These are phyloP conservation scores for Torymus texanus DNA, from an alignment of 2,888 invertebrate species.

Conservation along the genomic window DNA sequence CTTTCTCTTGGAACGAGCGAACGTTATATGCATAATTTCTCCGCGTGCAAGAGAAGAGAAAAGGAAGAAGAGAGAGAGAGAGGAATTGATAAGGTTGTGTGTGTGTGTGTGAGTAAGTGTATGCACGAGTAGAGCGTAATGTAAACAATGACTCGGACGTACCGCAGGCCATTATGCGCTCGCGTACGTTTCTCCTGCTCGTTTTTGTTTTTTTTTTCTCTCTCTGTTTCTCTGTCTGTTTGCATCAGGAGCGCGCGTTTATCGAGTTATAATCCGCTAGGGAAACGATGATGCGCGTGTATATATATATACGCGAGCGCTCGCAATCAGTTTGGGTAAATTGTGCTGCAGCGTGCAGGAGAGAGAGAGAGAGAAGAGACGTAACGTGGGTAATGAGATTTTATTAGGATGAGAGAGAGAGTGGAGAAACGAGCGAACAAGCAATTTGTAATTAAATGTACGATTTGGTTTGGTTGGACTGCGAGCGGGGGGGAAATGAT, in stretches of 20 bases:
- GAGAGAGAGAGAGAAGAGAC: no score
- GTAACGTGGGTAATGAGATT: slow-evolving; percentile 46
- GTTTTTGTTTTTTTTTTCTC: not conserved
- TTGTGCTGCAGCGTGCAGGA: slow-evolving; percentile 1
- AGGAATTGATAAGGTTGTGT: slow-evolving; percentile 48
- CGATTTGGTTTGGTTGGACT: no score
- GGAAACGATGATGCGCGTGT: not conserved
- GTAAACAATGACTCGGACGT: slow-evolving; percentile 51
- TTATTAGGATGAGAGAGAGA: slow-evolving; percentile 32
- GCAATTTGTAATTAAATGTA: slow-evolving; percentile 22
- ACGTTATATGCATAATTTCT: slow-evolving; percentile 38
- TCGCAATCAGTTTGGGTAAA: slow-evolving; percentile 8
- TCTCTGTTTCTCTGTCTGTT: not conserved
- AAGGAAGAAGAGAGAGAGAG: slow-evolving; percentile 6
- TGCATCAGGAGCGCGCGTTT: slow-evolving; percentile 22
- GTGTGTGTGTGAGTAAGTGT: slow-evolving; percentile 1
- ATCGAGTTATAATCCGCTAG: slow-evolving; percentile 47
- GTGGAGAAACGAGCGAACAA: not conserved
- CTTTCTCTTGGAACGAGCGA: not conserved
- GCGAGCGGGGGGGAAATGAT: no score
- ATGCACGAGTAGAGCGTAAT: slow-evolving; percentile 24
- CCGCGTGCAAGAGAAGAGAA: not conserved
- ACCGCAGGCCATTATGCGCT: slow-evolving; percentile 48
- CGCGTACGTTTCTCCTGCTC: no score
- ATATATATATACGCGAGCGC: not conserved